Percentiles rank a stretch among this genome's conserved stretches.
These are phyloP conservation scores for Napeogenes sylphis DNA, from an alignment of 2,888 invertebrate genomes.

Conservation along the genomic window DNA sequence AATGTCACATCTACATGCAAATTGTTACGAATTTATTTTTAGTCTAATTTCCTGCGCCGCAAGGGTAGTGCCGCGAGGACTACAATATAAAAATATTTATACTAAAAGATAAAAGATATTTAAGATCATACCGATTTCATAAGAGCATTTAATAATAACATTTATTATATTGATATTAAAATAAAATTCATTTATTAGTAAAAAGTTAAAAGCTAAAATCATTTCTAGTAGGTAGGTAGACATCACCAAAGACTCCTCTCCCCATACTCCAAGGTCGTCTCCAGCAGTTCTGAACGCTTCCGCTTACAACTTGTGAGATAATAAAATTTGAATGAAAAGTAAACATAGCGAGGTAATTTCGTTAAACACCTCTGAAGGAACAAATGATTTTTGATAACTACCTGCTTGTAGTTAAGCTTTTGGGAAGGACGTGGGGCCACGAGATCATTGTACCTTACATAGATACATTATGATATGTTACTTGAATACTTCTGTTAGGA, in stretches of 20 bases:
- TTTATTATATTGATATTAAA: background rate
- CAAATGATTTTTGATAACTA: slow-evolving; percentile 75
- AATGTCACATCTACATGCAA: slow-evolving; percentile 77
- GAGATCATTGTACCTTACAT: slow-evolving; percentile 8
- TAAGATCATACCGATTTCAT: background rate
- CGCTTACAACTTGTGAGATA: slow-evolving; percentile 38
- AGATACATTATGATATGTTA: no score
- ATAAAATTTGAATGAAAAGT: slow-evolving; percentile 76
- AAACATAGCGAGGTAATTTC: slow-evolving; percentile 65
- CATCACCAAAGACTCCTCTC: no score
- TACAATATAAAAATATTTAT: background rate
- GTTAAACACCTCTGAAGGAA: slow-evolving; percentile 58
- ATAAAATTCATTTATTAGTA: background rate
- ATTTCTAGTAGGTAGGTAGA: no score
- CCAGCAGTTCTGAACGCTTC: slow-evolving; percentile 23
- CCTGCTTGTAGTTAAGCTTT: slow-evolving; percentile 69
- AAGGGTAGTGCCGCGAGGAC: slow-evolving; percentile 42
- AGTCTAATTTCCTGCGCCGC: slow-evolving; percentile 71
- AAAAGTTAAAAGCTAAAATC: background rate
- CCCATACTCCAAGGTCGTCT: no score
- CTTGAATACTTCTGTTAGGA: no score
- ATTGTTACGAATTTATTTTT: slow-evolving; percentile 73
- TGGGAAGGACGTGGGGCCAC: slow-evolving; percentile 48
- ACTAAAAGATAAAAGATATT: background rate
- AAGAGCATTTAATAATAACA: background rate